A percentile compares a stretch with the other conserved stretches of the same genome.
phyloP scores from a whole-genome alignment of 2,797 vertebrate species.

The Coracias cyanogaster region DNA sequence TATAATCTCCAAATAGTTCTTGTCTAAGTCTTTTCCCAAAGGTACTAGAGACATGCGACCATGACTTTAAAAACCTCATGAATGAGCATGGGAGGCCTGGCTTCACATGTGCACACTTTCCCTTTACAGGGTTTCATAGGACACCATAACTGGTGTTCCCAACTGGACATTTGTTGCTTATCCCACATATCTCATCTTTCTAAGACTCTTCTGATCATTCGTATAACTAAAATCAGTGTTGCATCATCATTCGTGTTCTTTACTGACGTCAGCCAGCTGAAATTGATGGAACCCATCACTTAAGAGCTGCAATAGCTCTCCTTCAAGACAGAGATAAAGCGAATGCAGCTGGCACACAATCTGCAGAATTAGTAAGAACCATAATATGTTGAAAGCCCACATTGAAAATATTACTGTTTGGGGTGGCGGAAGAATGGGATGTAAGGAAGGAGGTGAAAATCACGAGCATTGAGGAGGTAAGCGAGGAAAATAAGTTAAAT shows the following conservation, averaged over 20 bases:
- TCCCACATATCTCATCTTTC: neutral
- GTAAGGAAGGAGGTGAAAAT: neutral
- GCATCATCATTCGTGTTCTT: neutral
- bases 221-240: neutral
- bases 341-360: neutral
- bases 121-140: neutral
- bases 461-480: neutral
- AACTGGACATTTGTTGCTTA: neutral
- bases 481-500: neutral
- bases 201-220: neutral
- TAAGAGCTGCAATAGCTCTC: neutral
- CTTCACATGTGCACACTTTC: neutral
- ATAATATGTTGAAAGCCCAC: neutral
- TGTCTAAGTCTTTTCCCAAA: neutral
- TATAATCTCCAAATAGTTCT: neutral
- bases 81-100: neutral
- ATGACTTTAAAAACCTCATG: neutral
- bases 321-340: neutral
- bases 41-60: neutral
- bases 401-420: neutral
- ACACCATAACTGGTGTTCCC: neutral
- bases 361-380: neutral
- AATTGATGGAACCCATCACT: neutral
- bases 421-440: neutral
- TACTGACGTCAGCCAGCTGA: neutral